These are phyloP conservation scores for Drosophila bocqueti DNA, from an alignment of 1,140 invertebrate species.

Conservation along the genomic window DNA sequence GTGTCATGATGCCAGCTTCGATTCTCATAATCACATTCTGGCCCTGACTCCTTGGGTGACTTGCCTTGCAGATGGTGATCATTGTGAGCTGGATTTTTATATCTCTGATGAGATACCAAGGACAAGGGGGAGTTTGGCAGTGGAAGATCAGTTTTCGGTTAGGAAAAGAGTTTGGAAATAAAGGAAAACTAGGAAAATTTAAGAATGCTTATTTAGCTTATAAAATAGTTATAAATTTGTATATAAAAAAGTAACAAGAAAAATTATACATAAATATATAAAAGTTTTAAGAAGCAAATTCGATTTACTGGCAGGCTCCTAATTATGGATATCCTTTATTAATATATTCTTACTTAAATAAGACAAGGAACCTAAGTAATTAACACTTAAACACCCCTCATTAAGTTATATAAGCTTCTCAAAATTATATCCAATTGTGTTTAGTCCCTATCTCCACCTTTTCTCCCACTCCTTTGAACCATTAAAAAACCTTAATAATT, in stretches of 20 bases:
- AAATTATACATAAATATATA: not conserved
- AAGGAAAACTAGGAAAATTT: not conserved
- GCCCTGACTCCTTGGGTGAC: constrained; percentile 6
- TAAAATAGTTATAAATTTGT: too few relatives aligned
- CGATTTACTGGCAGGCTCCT: not conserved
- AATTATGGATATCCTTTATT: too few relatives aligned
- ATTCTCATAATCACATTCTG: constrained; percentile 43
- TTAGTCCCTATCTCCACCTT: not conserved
- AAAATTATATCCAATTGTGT: not conserved
- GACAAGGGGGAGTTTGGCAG: not conserved
- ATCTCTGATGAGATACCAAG: constrained; percentile 30
- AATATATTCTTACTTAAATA: not conserved
- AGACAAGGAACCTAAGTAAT: not conserved
- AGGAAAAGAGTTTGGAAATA: too few relatives aligned
- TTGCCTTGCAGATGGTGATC: constrained; percentile 36
- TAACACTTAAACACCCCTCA: not conserved
- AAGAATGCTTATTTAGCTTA: not conserved
- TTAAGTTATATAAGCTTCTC: not conserved
- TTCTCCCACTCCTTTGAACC: constrained; percentile 11
- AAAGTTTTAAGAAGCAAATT: not conserved
- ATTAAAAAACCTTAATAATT: constrained; percentile 65
- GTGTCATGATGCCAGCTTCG: constrained; percentile 33
- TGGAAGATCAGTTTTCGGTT: not conserved
- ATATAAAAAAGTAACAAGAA: too few relatives aligned
- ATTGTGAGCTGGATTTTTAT: constrained; percentile 20